phyloP scores from a whole-genome alignment of 2,113 vertebrate species.

The Lynx canadensis region DNA sequence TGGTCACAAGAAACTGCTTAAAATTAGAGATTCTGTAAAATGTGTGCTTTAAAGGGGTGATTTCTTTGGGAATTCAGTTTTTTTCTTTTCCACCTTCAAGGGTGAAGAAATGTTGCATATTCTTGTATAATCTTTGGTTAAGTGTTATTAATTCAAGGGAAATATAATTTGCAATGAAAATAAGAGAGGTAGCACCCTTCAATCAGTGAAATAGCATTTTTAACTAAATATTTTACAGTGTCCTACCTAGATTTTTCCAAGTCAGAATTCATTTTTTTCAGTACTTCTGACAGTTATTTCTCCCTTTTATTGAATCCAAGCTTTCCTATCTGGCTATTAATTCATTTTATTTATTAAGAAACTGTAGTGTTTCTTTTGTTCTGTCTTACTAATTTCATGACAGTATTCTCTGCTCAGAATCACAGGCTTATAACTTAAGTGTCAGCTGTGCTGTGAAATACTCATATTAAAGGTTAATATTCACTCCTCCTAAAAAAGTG shows the following conservation, averaged over 20 bases:
- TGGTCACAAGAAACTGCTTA: conserved; percentile 32
- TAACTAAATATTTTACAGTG: not conserved
- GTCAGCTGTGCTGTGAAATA: not conserved
- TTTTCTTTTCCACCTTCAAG: not conserved
- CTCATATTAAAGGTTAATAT: conserved; percentile 21
- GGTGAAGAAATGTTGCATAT: conserved; percentile 27
- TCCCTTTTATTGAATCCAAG: not conserved
- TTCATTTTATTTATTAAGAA: conserved; percentile 21
- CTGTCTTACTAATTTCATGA: conserved; percentile 17
- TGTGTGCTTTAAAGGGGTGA: not conserved
- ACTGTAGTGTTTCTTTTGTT: not conserved
- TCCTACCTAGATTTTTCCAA: not conserved
- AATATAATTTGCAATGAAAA: conserved; percentile 43
- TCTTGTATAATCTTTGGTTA: not conserved
- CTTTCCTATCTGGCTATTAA: conserved; percentile 5
- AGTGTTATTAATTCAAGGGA: conserved; percentile 8
- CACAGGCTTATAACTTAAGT: conserved; percentile 19
- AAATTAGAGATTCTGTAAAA: conserved; percentile 30
- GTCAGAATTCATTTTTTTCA: not conserved
- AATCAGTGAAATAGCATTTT: conserved; percentile 41
- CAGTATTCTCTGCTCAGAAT: not conserved
- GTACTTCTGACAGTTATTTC: not conserved
- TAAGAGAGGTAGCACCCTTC: not conserved
- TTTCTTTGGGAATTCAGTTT: conserved; percentile 25
- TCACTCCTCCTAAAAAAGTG: not conserved